Conservation (phyloP, 1,140 invertebrate species). For the Drosophila tani region DNA sequence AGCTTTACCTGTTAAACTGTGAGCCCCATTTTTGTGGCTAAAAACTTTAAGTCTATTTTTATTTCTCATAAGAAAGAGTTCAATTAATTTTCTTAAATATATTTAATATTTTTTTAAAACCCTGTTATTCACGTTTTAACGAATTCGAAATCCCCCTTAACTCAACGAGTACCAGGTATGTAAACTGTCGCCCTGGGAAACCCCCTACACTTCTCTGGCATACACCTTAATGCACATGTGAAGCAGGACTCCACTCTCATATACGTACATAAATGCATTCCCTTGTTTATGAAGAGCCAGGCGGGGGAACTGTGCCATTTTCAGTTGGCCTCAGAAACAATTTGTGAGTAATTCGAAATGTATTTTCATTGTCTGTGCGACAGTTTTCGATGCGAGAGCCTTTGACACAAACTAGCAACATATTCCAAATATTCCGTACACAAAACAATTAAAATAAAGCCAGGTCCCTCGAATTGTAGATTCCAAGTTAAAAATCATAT, state of each 20-base stretch:
- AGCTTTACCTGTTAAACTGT: too few species aligned
- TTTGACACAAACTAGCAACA: conserved; percentile 27
- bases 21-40: background rate
- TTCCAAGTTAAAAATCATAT: conserved; percentile 3
- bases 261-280: conserved; percentile 17
- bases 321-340: conserved; percentile 25
- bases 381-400: conserved; percentile 1
- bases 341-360: conserved; percentile 31
- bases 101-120: background rate
- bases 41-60: background rate
- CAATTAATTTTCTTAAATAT: too few species aligned
- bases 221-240: conserved; percentile 27
- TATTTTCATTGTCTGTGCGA: conserved; percentile 21
- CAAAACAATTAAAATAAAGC: conserved; percentile 17
- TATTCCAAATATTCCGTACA: background rate
- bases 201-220: background rate
- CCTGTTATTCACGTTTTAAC: background rate
- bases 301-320: conserved; percentile 1
- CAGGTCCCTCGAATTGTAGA: too few species aligned
- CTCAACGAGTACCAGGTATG: background rate
- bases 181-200: conserved; percentile 13
- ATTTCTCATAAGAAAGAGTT: too few species aligned
- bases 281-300: conserved; percentile 4
- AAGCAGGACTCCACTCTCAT: conserved; percentile 2
- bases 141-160: background rate